Conservation (phyloP, 2,113 vertebrate species). For the Triplophysa tibetana region DNA sequence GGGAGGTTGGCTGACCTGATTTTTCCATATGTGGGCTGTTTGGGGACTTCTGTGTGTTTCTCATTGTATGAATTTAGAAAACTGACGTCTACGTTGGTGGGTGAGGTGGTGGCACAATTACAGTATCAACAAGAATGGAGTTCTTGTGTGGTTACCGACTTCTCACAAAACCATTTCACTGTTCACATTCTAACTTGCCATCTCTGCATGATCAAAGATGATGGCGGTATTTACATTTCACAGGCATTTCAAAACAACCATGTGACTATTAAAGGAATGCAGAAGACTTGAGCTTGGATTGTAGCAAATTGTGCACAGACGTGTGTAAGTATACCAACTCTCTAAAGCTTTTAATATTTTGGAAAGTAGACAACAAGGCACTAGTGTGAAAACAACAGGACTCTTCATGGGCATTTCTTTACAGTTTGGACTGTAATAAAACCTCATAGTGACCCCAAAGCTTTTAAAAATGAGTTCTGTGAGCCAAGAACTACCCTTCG, state of each 20-base stretch:
- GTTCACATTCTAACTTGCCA: not conserved
- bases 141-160: slow-evolving; percentile 1
- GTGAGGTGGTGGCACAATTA: not conserved
- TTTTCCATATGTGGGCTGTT: not conserved
- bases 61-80: slow-evolving; percentile 11
- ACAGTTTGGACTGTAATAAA: not conserved
- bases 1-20: not conserved
- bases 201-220: not conserved
- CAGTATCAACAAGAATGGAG: not conserved
- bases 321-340: not conserved
- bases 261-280: slow-evolving; percentile 28
- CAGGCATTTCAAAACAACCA: slow-evolving; percentile 11
- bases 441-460: too few relatives aligned
- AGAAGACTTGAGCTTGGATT: not conserved
- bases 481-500: too few relatives aligned
- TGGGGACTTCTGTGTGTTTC: not conserved
- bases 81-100: not conserved
- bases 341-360: not conserved
- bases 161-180: not conserved
- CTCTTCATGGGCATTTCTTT: not conserved
- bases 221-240: slow-evolving; percentile 6
- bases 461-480: too few relatives aligned
- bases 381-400: not conserved
- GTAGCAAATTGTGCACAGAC: not conserved
- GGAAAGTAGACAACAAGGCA: not conserved